phyloP scores from a whole-genome alignment of 2,113 vertebrate genomes.

The Nettapus auritus region DNA sequence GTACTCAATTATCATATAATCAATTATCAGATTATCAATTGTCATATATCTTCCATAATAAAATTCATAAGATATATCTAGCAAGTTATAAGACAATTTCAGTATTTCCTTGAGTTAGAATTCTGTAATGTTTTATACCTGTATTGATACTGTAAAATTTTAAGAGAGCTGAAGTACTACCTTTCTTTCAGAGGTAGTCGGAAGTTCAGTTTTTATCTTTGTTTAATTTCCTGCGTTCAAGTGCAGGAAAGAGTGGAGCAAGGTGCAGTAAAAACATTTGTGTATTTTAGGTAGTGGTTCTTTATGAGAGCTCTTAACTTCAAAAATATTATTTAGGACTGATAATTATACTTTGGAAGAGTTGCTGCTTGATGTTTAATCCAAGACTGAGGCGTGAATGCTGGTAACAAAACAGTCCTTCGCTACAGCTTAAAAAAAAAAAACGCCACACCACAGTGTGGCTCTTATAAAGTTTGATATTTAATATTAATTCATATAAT shows the following conservation, averaged over 20 bases:
- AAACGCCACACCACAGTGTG: neutral
- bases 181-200: neutral
- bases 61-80: neutral
- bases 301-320: neutral
- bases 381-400: neutral
- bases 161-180: neutral
- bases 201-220: neutral
- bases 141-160: neutral
- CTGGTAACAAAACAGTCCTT: neutral
- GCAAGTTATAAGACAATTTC: neutral
- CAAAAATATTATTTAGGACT: neutral
- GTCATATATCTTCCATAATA: neutral
- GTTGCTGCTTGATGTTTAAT: neutral
- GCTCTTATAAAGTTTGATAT: neutral
- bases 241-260: neutral
- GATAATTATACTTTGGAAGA: neutral
- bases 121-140: neutral
- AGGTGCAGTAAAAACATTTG: neutral
- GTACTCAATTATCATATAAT: neutral
- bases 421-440: fast-evolving
- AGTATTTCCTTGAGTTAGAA: neutral
- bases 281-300: neutral
- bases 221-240: neutral
- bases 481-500: neutral
- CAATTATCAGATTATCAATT: neutral